Percentiles rank a stretch among this genome's conserved stretches.
phyloP scores from a whole-genome alignment of 2,888 invertebrate species.

The Drepana falcataria region DNA sequence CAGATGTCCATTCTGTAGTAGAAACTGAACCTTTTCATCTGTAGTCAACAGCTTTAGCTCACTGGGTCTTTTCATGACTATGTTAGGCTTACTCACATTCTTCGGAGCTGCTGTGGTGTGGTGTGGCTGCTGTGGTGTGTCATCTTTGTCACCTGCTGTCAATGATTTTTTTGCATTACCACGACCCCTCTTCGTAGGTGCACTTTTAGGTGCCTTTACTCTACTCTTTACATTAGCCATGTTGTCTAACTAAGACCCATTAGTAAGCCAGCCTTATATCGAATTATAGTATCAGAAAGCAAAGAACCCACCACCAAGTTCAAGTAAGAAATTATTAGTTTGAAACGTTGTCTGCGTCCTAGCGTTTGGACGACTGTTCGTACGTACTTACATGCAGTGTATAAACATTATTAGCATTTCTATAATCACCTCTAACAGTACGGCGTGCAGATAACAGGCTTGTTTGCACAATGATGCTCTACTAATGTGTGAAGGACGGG shows the following conservation, averaged over 20 bases:
- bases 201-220: conserved; percentile 51
- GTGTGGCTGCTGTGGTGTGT: neutral
- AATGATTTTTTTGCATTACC: conserved; percentile 47
- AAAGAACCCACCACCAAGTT: conserved; percentile 59
- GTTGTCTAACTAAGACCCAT: conserved; percentile 37
- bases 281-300: conserved; percentile 36
- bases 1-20: conserved; percentile 39
- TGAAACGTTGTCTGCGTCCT: conserved; percentile 26
- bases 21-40: conserved; percentile 33
- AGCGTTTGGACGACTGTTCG: conserved; percentile 29
- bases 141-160: conserved; percentile 35
- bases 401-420: conserved; percentile 58
- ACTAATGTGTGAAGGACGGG: conserved; percentile 73
- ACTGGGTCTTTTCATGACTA: conserved; percentile 31
- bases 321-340: conserved; percentile 38
- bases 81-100: conserved; percentile 19
- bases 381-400: conserved; percentile 68
- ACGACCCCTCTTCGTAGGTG: conserved; percentile 34
- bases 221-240: conserved; percentile 70
- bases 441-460: conserved; percentile 61
- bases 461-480: conserved; percentile 68
- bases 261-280: conserved; percentile 46
- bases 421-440: conserved; percentile 69
- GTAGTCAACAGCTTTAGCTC: conserved; percentile 26
- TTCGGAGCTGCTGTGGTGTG: conserved; percentile 13